phyloP scores from a whole-genome alignment of 2,113 vertebrate species.

The Chloropsis hardwickii region DNA sequence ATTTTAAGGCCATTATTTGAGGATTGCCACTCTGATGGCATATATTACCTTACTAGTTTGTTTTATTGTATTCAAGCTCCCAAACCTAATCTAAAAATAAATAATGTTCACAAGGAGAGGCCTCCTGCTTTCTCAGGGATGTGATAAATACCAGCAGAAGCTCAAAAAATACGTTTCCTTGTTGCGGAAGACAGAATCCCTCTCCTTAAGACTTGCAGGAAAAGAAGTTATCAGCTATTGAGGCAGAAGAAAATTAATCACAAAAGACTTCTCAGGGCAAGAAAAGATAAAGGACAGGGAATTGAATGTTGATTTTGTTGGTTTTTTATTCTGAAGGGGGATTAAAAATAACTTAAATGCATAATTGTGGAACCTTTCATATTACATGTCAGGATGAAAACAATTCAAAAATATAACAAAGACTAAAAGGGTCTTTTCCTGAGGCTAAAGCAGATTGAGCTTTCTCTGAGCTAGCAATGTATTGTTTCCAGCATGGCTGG shows the following conservation, averaged over 20 bases:
- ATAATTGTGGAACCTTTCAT: neutral
- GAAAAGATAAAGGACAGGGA: neutral
- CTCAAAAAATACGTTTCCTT: neutral
- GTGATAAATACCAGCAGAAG: slow-evolving; percentile 25
- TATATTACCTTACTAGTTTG: neutral
- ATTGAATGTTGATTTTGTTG: neutral
- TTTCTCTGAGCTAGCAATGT: neutral
- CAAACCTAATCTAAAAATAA: neutral
- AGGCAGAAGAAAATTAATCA: slow-evolving; percentile 47
- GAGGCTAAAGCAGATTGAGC: slow-evolving; percentile 30
- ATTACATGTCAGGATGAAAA: neutral
- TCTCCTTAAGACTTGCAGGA: neutral
- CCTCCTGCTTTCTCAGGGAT: neutral
- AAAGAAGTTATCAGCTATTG: slow-evolving; percentile 37
- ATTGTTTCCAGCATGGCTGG: neutral
- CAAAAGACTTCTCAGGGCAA: neutral
- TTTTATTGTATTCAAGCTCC: neutral
- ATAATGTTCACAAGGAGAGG: neutral
- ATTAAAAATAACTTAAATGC: neutral
- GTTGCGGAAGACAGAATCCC: slow-evolving; percentile 6
- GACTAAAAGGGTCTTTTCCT: slow-evolving; percentile 10
- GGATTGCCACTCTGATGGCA: neutral
- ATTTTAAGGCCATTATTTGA: neutral
- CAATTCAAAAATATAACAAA: neutral
- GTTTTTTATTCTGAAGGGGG: neutral